A percentile compares a stretch with the other conserved stretches of the same genome.
phyloP scores from a whole-genome alignment of 2,797 vertebrate genomes.

The Zalophus californianus region DNA sequence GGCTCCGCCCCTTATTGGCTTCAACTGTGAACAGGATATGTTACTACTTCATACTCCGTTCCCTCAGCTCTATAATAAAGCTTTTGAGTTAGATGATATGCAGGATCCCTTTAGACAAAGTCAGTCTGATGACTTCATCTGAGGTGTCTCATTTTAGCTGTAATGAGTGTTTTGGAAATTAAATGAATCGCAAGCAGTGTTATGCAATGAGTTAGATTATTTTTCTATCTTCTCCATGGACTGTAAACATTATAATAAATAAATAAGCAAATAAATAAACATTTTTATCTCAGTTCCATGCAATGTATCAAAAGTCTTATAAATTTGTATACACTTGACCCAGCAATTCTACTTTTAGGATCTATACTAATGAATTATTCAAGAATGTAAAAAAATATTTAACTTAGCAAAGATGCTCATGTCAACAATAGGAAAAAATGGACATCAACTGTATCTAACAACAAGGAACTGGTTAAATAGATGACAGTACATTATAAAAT shows the following conservation, averaged over 20 bases:
- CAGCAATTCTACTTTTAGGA: not conserved
- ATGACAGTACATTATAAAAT: not conserved
- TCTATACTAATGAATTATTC: not conserved
- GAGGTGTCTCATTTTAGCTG: not conserved
- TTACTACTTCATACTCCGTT: not conserved
- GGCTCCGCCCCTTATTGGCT: not conserved
- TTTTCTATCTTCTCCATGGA: not conserved
- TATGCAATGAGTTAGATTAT: not conserved
- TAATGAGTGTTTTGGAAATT: not conserved
- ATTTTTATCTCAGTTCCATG: not conserved
- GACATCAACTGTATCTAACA: not conserved
- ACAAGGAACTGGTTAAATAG: not conserved
- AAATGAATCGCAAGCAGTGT: not conserved
- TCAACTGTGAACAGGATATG: not conserved
- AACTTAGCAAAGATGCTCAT: conserved; percentile 9
- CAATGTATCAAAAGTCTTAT: not conserved
- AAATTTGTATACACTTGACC: not conserved
- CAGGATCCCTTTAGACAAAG: not conserved
- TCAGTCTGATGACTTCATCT: not conserved
- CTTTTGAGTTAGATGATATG: not conserved
- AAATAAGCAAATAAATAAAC: conserved; percentile 8
- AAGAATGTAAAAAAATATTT: not conserved
- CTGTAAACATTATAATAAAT: not conserved
- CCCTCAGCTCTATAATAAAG: not conserved
- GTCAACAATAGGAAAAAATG: not conserved